phyloP scores from a whole-genome alignment of 2,113 vertebrate genomes.

The Salvelinus namaycush region DNA sequence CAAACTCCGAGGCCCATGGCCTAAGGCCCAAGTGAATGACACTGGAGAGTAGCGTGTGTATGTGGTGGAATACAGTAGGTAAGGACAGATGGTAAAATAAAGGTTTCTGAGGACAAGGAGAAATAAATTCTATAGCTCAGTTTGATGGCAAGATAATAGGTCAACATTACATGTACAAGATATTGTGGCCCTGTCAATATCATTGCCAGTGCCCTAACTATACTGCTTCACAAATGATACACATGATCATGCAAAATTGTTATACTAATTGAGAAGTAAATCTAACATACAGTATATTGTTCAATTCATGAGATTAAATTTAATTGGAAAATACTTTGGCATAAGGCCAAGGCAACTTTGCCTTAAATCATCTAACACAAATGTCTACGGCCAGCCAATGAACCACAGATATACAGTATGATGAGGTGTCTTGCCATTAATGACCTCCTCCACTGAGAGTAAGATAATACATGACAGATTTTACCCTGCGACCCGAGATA shows the following conservation, averaged over 20 bases:
- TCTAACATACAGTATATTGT: too few species aligned
- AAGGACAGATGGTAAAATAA: not conserved
- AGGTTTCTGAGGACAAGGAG: too few species aligned
- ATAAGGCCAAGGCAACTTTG: slow-evolving; percentile 14
- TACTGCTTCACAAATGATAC: too few species aligned
- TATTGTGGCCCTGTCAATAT: not conserved
- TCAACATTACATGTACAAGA: not conserved
- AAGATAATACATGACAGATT: slow-evolving; percentile 55
- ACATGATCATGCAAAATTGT: too few species aligned
- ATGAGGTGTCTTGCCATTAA: slow-evolving; percentile 48
- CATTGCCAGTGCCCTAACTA: too few species aligned
- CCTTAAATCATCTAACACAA: slow-evolving; percentile 21
- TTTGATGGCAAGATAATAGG: slow-evolving; percentile 38
- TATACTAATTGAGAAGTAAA: too few species aligned
- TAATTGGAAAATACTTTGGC: too few species aligned
- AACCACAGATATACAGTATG: slow-evolving; percentile 13
- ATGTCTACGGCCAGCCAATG: slow-evolving; percentile 9
- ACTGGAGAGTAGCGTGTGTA: not conserved
- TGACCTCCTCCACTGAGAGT: slow-evolving; percentile 52
- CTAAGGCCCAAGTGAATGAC: slow-evolving; percentile 9
- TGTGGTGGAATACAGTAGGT: not conserved
- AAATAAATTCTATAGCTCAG: slow-evolving; percentile 19
- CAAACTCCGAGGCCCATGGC: slow-evolving; percentile 1
- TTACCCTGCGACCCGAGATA: slow-evolving; percentile 27
- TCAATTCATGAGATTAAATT: too few species aligned